phyloP scores from a whole-genome alignment of 2,797 vertebrate genomes.

The Chiroxiphia lanceolata region DNA sequence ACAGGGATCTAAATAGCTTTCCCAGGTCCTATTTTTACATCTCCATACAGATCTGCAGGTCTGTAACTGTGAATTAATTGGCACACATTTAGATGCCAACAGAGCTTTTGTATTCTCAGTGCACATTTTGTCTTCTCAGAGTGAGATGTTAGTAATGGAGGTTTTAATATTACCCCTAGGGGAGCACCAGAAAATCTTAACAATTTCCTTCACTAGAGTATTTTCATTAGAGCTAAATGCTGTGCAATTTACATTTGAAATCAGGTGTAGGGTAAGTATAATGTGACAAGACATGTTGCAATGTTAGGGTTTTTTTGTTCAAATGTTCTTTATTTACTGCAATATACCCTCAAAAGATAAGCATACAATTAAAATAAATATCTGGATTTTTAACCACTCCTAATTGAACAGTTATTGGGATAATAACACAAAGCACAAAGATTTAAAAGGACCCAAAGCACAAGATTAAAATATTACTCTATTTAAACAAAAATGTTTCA shows the following conservation, averaged over 20 bases:
- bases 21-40: conserved; percentile 79
- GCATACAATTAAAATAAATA: conserved; percentile 62
- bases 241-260: conserved; percentile 85
- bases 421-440: conserved; percentile 37
- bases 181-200: conserved; percentile 84
- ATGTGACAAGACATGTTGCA: conserved; percentile 79
- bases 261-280: conserved; percentile 81
- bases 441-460: conserved; percentile 45
- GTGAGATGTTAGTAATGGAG: conserved; percentile 81
- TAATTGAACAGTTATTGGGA: conserved; percentile 56
- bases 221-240: conserved; percentile 86
- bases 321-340: conserved; percentile 74
- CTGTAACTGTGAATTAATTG: conserved; percentile 80
- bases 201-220: conserved; percentile 85
- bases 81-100: conserved; percentile 81
- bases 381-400: conserved; percentile 64
- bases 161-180: conserved; percentile 84
- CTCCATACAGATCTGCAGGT: conserved; percentile 71
- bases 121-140: conserved; percentile 82
- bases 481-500: conserved; percentile 37
- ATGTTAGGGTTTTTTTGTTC: conserved; percentile 62
- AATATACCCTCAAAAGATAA: conserved; percentile 69
- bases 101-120: conserved; percentile 81
- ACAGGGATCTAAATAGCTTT: conserved; percentile 78
- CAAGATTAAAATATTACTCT: conserved; percentile 59